Base-by-base conservation (phyloP, 2,113 vertebrate species). In the human (Homo sapiens) region DNA sequence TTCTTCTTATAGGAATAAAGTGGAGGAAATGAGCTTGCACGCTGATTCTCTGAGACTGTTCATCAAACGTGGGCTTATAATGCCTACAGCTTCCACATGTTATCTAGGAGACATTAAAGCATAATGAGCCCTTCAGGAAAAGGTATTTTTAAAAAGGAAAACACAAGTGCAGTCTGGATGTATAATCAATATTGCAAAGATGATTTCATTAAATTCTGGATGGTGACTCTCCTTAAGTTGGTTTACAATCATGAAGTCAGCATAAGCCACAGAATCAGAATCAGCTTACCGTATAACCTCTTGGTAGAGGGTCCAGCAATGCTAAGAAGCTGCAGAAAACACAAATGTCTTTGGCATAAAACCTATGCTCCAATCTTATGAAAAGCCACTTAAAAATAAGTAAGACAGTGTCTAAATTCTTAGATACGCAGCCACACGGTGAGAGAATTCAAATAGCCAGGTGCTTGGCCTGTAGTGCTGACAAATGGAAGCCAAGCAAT, bases 341-440 rank as follows among this genome's bases (percentile, higher is more conserved):
- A 64, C 73, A 43, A 32, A 45, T 40, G 57, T 72, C 40, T 90
- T 27, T 96, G 76, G 94, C 35, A 83, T 61, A 86, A 57, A 50
- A 25, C 22, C 81, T 17, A 10, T 72, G 40, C 38, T 88, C 90
- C 35, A 32, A n/a, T 83, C 85, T 91, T 75, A 48, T 8, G 38
- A 89, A 70, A 90, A 95, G 55, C 76, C 76, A 81, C 78, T 96
- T 94, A 90, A 73, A 97, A 94, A 96, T 52, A 27, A 97, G 6
- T 72, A 57, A 90, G 57, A 80, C 25, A 55, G 32, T 13, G 64
- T 40, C 73, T 82, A 59, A 85, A 81, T 82, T 78, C 89, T 83
- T 88, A 88, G 48, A 89, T 70, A 78, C 61, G 90, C 0, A 18
- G 43, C 35, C 75, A 32, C 57, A 85, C 8, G 64, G 95, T 18